phyloP scores from a whole-genome alignment of 1,140 invertebrate genomes.

The Antheraea pernyi region DNA sequence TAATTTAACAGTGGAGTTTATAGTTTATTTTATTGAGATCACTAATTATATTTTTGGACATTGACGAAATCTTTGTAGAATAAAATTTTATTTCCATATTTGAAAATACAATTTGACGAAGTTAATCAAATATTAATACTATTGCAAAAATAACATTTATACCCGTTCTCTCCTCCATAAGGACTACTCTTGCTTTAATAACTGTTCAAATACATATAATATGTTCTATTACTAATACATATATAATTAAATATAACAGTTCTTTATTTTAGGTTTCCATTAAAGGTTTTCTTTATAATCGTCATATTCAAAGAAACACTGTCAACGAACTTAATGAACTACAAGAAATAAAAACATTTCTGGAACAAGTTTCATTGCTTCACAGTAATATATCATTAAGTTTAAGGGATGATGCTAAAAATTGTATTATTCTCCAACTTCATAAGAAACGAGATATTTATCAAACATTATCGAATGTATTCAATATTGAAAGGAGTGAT shows the following conservation, averaged over 20 bases:
- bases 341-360: conserved; percentile 76
- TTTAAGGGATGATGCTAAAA: conserved; percentile 81
- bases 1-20: no score
- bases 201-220: no score
- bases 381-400: conserved; percentile 81
- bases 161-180: no score
- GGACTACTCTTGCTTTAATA: no score
- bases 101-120: no score
- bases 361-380: conserved; percentile 81
- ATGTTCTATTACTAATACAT: no score
- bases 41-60: no score
- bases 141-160: no score
- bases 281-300: conserved; percentile 81
- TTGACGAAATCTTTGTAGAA: no score
- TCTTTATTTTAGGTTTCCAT: conserved; percentile 75
- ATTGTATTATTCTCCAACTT: conserved; percentile 79
- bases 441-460: conserved; percentile 77
- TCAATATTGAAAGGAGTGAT: conserved; percentile 61
- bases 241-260: not conserved
- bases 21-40: no score
- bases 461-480: conserved; percentile 77
- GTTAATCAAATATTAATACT: no score
- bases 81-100: no score
- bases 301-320: conserved; percentile 81
- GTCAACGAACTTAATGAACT: conserved; percentile 79